Conservation (phyloP, 2,888 invertebrate genomes). For the Amphipoea oculea region DNA sequence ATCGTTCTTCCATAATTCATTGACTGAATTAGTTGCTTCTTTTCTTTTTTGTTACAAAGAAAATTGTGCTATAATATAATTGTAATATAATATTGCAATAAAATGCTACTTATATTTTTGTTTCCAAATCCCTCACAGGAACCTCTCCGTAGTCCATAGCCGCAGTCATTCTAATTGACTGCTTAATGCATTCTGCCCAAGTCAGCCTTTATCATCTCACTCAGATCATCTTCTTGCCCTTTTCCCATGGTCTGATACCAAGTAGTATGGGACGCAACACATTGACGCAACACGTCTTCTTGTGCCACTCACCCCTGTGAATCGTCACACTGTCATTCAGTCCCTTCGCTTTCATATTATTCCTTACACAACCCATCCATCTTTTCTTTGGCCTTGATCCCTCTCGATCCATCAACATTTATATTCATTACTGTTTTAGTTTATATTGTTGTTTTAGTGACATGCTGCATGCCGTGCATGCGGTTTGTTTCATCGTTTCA, state of each 20-base stretch:
- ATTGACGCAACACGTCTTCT: neutral
- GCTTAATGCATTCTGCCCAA: neutral
- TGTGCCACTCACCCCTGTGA: neutral
- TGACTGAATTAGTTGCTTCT: neutral
- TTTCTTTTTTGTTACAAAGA: neutral
- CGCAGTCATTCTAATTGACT: neutral
- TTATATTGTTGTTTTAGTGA: neutral
- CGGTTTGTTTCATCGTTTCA: neutral
- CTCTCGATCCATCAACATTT: neutral
- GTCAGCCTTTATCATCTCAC: neutral
- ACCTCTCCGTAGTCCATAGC: no score
- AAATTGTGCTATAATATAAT: no score
- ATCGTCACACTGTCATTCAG: neutral
- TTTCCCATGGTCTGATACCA: neutral
- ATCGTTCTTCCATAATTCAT: slow-evolving; percentile 6
- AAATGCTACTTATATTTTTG: neutral
- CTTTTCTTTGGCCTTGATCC: neutral
- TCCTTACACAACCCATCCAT: neutral
- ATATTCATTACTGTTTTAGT: neutral
- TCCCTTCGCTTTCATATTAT: no score
- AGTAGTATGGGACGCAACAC: no score
- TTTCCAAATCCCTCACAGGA: neutral
- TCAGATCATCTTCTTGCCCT: neutral
- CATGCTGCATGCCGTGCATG: neutral
- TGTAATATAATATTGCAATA: no score